Evolutionary conservation across 2,888 invertebrate species (phyloP).

Genomic region (Philereme vetulata): DNA sequence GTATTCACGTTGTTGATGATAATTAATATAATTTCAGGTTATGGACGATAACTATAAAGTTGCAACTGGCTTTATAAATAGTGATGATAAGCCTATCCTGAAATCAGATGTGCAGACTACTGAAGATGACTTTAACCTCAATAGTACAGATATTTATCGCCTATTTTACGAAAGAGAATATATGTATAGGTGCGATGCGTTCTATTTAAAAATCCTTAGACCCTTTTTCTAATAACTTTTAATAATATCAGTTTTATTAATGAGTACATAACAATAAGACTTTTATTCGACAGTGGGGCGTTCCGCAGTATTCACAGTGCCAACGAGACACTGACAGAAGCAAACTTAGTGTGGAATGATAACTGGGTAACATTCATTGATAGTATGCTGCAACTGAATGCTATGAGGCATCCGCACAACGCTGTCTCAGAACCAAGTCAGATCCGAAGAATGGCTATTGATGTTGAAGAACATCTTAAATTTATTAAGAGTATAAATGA

Average conservation of each 20-base stretch:
- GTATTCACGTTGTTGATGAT: background rate
- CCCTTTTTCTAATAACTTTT: background rate
- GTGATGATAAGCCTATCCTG: background rate
- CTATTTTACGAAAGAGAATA: conserved; percentile 25
- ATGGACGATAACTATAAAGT: conserved; percentile 21
- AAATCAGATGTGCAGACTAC: background rate
- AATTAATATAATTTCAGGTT: conserved; percentile 8
- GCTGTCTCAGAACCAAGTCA: conserved; percentile 85
- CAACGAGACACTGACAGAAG: conserved; percentile 47
- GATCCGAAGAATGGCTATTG: conserved; percentile 42
- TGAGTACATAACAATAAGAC: background rate
- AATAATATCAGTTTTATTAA: background rate
- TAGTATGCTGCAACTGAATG: conserved; percentile 89
- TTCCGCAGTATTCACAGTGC: conserved; percentile 47
- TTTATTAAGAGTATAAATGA: conserved; percentile 8
- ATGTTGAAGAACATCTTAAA: conserved; percentile 37
- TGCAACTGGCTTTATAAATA: conserved; percentile 23
- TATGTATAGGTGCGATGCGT: background rate
- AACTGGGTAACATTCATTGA: conserved; percentile 93
- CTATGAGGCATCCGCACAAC: conserved; percentile 83
- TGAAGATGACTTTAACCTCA: conserved; percentile 3
- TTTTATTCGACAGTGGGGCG: conserved; percentile 44
- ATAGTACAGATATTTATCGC: conserved; percentile 21
- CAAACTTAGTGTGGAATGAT: conserved; percentile 84
- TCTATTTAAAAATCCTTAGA: background rate